phyloP scores from a whole-genome alignment of 1,140 invertebrate genomes.

The Nautilus pompilius region DNA sequence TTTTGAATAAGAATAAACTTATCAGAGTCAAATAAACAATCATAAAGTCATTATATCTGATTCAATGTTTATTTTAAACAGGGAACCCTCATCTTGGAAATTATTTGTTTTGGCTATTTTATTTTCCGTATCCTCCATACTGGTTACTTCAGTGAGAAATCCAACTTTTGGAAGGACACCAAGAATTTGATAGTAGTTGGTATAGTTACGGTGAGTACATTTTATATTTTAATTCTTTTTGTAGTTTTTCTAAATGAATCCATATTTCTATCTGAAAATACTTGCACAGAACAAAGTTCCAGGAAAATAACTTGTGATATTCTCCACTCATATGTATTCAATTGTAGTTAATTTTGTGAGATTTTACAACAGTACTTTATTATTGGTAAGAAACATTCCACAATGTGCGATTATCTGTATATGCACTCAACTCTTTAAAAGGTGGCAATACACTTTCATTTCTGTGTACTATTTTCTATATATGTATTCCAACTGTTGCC shows the following conservation, averaged over 20 bases:
- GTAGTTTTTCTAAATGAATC: too few relatives aligned
- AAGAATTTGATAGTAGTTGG: conserved; percentile 56
- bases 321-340: too few relatives aligned
- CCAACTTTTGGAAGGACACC: conserved; percentile 55
- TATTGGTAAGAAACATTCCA: not conserved
- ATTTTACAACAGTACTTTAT: not conserved
- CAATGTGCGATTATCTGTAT: not conserved
- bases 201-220: conserved; percentile 46
- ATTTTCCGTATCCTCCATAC: conserved; percentile 52
- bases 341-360: not conserved
- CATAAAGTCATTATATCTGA: not conserved
- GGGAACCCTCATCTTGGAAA: conserved; percentile 55
- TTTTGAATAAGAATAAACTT: not conserved
- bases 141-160: conserved; percentile 42
- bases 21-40: not conserved
- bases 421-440: not conserved
- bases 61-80: conserved; percentile 27
- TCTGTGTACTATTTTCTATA: not conserved
- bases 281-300: too few relatives aligned
- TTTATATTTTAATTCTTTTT: too few relatives aligned
- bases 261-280: too few relatives aligned
- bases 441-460: not conserved
- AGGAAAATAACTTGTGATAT: too few relatives aligned
- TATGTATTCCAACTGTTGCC: not conserved
- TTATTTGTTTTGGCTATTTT: conserved; percentile 51